Percentiles rank a stretch among this genome's conserved stretches.
Evolutionary conservation across 1,140 invertebrate species (phyloP).

Genomic region (Batillaria attramentaria): DNA sequence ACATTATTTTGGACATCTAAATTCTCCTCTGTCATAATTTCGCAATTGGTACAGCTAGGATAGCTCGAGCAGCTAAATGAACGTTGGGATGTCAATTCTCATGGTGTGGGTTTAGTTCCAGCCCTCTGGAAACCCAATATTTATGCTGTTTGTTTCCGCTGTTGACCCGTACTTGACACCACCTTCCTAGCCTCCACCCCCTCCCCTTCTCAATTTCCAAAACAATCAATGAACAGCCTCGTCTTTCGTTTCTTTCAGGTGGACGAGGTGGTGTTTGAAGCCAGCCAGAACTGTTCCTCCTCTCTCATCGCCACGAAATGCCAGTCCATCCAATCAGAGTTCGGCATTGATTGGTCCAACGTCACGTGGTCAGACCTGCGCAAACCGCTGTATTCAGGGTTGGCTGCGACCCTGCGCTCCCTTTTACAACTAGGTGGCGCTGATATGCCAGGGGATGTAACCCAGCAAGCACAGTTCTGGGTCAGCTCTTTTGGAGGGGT

Average conservation of each 20-base stretch:
- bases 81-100: too few species aligned
- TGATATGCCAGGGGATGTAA: slow-evolving; percentile 26
- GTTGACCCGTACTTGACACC: too few species aligned
- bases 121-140: too few species aligned
- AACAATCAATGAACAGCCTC: too few species aligned
- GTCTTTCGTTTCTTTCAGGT: slow-evolving; percentile 14
- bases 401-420: slow-evolving; percentile 53
- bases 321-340: slow-evolving; percentile 31
- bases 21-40: too few species aligned
- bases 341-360: slow-evolving; percentile 62
- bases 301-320: slow-evolving; percentile 12
- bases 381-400: slow-evolving; percentile 60
- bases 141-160: too few species aligned
- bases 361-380: slow-evolving; percentile 55
- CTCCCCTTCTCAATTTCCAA: too few species aligned
- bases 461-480: slow-evolving; percentile 29
- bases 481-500: slow-evolving; percentile 13
- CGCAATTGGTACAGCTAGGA: too few species aligned
- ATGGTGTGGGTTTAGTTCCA: too few species aligned
- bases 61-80: too few species aligned
- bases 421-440: slow-evolving; percentile 15
- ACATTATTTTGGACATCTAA: too few species aligned
- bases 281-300: neutral
- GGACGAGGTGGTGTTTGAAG: slow-evolving; percentile 26
- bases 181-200: too few species aligned